Conservation (phyloP, 1,140 invertebrate genomes). For the Drosophila parabipectinata region DNA sequence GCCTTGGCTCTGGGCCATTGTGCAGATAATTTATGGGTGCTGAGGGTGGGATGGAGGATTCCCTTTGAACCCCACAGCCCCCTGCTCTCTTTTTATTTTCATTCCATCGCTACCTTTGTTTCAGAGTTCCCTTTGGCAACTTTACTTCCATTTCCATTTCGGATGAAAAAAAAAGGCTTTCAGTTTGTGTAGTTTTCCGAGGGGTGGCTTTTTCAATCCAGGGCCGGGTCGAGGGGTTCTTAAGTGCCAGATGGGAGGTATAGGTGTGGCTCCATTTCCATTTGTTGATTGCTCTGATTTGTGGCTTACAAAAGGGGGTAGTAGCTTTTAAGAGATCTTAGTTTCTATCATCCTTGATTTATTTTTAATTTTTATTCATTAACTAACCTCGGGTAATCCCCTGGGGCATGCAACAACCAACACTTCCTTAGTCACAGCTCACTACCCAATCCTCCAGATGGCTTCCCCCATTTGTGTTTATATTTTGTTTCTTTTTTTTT, state of each 20-base stretch:
- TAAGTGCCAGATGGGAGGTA: conserved; percentile 47
- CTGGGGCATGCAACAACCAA: conserved; percentile 18
- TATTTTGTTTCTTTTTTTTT: background rate
- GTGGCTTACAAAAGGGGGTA: background rate
- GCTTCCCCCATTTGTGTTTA: background rate
- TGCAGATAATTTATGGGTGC: conserved; percentile 65
- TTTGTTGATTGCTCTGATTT: conserved; percentile 45
- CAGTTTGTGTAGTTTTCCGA: conserved; percentile 51
- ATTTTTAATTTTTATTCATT: background rate
- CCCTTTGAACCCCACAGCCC: conserved; percentile 11
- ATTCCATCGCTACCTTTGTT: conserved; percentile 53
- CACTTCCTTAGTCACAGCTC: conserved; percentile 30
- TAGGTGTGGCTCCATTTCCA: conserved; percentile 58
- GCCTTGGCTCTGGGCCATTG: conserved; percentile 64
- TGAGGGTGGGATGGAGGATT: conserved; percentile 7
- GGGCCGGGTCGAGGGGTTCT: background rate
- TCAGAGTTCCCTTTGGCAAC: conserved; percentile 65
- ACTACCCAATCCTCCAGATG: conserved; percentile 5
- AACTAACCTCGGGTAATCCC: conserved; percentile 16
- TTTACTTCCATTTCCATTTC: conserved; percentile 37
- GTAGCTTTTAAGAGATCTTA: background rate
- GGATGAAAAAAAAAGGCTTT: conserved; percentile 43
- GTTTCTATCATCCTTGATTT: background rate
- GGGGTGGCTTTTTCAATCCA: conserved; percentile 31
- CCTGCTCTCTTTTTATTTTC: conserved; percentile 40